Conservation (phyloP, 2,797 vertebrate genomes). For the Xenentodon cancila region DNA sequence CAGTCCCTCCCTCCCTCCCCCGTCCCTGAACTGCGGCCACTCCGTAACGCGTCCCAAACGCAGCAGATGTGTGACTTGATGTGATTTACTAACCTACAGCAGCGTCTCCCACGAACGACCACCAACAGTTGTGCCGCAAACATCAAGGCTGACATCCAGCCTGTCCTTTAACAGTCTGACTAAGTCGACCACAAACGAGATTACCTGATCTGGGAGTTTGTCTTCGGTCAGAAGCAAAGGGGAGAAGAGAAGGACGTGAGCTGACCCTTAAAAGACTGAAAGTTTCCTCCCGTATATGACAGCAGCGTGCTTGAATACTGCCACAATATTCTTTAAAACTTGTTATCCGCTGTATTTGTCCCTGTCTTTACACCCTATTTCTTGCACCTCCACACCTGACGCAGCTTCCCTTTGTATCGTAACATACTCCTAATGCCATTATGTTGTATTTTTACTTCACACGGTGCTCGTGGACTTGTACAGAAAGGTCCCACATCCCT, state of each 20-base stretch:
- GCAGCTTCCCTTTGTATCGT: too few relatives aligned
- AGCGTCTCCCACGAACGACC: constrained; percentile 1
- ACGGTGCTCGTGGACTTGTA: background rate
- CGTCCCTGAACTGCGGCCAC: constrained; percentile 46
- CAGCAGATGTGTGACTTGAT: constrained; percentile 71
- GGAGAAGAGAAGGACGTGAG: too few relatives aligned
- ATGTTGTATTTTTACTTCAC: too few relatives aligned
- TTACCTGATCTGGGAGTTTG: background rate
- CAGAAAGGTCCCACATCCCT: too few relatives aligned
- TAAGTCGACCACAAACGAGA: background rate
- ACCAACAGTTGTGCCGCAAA: constrained; percentile 30
- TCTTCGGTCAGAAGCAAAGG: background rate
- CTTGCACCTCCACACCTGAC: too few relatives aligned
- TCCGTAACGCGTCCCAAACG: constrained; percentile 56
- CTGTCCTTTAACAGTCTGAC: background rate
- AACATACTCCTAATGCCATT: too few relatives aligned
- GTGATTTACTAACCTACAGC: constrained; percentile 10
- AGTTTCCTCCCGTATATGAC: background rate
- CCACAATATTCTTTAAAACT: too few relatives aligned
- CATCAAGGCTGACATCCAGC: constrained; percentile 19
- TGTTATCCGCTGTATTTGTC: too few relatives aligned
- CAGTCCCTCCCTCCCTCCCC: background rate
- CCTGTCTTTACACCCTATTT: too few relatives aligned
- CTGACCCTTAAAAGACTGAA: too few relatives aligned
- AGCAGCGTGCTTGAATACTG: background rate